These are phyloP conservation scores for Oenanthe oenanthe DNA, from an alignment of 2,113 vertebrate genomes.

Conservation along the genomic window DNA sequence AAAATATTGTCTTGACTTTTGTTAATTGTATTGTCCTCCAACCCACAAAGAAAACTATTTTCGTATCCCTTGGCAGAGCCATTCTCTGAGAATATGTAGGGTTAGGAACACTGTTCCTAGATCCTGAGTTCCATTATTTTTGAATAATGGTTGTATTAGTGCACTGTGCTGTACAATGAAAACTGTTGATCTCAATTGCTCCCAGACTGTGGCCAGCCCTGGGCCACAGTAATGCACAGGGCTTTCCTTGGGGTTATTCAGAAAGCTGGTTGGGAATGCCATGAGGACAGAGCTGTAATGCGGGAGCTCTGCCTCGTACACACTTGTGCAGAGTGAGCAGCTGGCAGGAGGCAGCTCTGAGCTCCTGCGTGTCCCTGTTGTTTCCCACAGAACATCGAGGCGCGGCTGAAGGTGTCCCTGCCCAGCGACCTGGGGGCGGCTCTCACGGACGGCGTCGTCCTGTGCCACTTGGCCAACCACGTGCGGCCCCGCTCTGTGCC, in stretches of 20 bases:
- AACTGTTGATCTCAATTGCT: background rate
- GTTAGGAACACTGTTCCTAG: background rate
- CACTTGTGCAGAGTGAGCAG: background rate
- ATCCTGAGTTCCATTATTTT: background rate
- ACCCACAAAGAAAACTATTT: background rate
- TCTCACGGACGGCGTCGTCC: slow-evolving; percentile 93
- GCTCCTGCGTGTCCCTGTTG: background rate
- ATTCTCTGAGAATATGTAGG: background rate
- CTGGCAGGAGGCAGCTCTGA: background rate
- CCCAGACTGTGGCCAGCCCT: background rate
- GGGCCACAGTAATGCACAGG: fast-evolving
- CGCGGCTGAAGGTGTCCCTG: slow-evolving; percentile 90
- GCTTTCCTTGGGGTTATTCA: background rate
- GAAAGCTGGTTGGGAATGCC: background rate
- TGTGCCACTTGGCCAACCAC: slow-evolving; percentile 97
- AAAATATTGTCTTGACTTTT: background rate
- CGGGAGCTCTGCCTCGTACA: background rate
- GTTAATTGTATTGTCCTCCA: background rate
- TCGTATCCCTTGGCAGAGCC: background rate
- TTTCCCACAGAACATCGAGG: slow-evolving; percentile 88
- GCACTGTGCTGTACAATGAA: background rate
- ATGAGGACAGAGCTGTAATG: background rate
- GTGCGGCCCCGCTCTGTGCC: slow-evolving; percentile 94
- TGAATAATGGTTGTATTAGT: background rate
- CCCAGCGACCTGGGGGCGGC: slow-evolving; percentile 92